Base-by-base conservation (phyloP, 1,140 invertebrate species). In the Vollenhovia emeryi region DNA sequence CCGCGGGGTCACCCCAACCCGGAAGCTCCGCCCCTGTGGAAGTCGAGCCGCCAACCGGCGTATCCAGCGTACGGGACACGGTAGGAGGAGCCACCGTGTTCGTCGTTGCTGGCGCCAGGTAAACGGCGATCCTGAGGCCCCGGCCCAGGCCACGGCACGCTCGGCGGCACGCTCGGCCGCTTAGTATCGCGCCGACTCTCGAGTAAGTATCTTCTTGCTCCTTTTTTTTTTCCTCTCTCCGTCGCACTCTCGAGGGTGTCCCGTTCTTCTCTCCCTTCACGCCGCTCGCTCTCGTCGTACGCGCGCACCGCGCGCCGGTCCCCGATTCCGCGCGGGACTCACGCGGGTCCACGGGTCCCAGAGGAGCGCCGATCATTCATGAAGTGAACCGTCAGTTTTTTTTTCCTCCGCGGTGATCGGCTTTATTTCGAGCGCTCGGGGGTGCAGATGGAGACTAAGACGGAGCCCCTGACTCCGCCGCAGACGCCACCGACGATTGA, bases 401-500 rank as follows among this genome's bases (percentile, higher is more conserved):
- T n/a, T n/a, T n/a, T n/a, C n/a, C n/a, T n/a, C n/a, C n/a, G n/a
- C 24, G 30, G 69, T n/a, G 30, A 40, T 36, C 27, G 18, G 5
- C 30, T 33, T 55, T 40, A 30, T 5, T 36, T 40, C n/a, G 4
- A 1, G 4, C 21, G 21, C 11, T 33, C 11, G 40, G 30, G 13
- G n/a, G 30, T 21, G 48, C 11, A 80, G 7, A 86, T 87, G 87
- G 82, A 89, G 57, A 74, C 89, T 8, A 94, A 94, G 69, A 94
- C 94, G 91, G 94, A 95, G 66, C 94, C 94, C 40, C 93, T 97
- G 73, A 97, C 97, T 62, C 97, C 97, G 27, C 97, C 97, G 6
- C 96, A 96, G 60, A 97, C 97, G 73, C 97, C 97, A 50, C 97
- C 97, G 15, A 96, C 96, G 93, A 45, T 69, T 60, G 76, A 88